Evolutionary conservation across 2,113 vertebrate species (phyloP).

Genomic region (Indicator maculatus): DNA sequence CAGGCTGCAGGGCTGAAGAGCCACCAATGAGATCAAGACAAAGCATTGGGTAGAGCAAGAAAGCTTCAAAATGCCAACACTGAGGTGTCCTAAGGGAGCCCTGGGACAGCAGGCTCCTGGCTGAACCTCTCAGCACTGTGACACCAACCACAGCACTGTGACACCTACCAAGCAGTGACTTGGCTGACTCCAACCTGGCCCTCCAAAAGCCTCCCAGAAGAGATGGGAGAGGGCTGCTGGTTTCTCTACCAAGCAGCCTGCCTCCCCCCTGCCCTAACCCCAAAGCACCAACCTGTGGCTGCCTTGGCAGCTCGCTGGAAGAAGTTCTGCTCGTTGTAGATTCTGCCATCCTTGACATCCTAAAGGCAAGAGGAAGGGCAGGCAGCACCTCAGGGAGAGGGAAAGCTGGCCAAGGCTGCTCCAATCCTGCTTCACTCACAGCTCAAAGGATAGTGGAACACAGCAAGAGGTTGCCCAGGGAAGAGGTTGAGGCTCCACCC

Average conservation of each 20-base stretch:
- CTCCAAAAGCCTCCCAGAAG: not conserved
- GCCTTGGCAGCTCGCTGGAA: constrained; percentile 89
- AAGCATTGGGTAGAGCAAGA: not conserved
- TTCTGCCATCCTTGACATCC: constrained; percentile 88
- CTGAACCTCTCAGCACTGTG: not conserved
- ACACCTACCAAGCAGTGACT: not conserved
- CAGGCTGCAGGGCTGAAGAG: not conserved
- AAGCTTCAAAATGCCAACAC: not conserved
- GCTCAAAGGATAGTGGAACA: not conserved
- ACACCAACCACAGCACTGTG: not conserved
- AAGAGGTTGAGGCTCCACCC: no score
- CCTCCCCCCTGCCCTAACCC: not conserved
- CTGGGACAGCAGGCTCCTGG: not conserved
- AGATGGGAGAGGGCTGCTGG: not conserved
- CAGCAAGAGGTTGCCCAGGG: no score
- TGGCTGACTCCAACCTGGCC: not conserved
- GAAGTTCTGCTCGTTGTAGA: constrained; percentile 95
- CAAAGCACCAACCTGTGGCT: constrained; percentile 73
- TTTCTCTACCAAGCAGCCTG: not conserved
- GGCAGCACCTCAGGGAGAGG: not conserved
- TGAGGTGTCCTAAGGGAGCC: not conserved
- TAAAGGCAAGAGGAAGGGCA: constrained; percentile 34
- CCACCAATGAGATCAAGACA: not conserved
- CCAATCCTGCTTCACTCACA: not conserved
- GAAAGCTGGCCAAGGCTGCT: not conserved